These are phyloP conservation scores for Aphrophora alni DNA, from an alignment of 2,888 invertebrate species.

Conservation along the genomic window DNA sequence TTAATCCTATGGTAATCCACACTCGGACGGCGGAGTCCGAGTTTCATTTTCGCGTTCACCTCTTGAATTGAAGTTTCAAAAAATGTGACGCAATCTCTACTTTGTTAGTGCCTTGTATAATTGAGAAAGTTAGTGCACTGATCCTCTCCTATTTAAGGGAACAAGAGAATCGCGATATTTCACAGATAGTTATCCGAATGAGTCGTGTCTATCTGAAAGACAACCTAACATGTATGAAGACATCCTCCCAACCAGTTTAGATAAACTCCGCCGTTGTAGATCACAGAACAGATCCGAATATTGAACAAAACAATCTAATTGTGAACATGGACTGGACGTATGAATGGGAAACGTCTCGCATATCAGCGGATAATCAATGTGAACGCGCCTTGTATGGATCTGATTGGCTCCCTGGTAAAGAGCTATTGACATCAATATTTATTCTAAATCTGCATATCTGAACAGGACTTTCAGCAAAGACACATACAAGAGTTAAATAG, in stretches of 20 bases:
- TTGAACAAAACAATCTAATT: neutral
- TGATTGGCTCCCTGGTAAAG: neutral
- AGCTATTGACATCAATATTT: neutral
- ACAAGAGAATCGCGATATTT: no score
- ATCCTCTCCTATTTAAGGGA: no score
- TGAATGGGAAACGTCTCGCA: neutral
- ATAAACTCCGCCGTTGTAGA: neutral
- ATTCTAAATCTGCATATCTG: neutral
- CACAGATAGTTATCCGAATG: no score
- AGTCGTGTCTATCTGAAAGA: no score
- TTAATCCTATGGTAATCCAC: no score
- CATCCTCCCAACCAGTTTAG: neutral
- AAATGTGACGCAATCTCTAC: no score
- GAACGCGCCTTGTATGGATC: neutral
- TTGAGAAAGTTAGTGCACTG: no score
- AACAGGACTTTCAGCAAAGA: neutral
- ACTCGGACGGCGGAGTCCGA: no score
- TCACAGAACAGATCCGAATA: neutral
- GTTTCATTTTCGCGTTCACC: no score
- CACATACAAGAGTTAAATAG: neutral
- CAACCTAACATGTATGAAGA: neutral
- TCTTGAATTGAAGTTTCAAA: no score
- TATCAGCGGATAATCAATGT: constrained; percentile 2
- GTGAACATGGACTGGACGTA: neutral
- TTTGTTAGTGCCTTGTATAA: no score